Evolutionary conservation across 2,797 vertebrate genomes (phyloP), one percentile per base, ranked within the genome.

Genomic region (Hippoglossus hippoglossus): DNA sequence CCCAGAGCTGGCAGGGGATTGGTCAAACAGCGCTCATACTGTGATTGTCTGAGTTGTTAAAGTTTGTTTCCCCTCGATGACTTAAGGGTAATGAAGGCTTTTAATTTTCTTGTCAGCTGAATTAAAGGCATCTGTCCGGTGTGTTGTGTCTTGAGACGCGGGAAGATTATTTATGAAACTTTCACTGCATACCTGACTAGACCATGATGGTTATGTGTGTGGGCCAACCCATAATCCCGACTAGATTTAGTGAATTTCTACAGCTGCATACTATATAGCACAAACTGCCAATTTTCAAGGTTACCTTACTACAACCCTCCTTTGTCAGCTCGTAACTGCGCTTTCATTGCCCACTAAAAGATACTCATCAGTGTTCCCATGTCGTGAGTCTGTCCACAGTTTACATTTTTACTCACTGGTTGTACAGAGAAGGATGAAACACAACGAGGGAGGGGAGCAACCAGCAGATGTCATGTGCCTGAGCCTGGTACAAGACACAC

Each of bases 131-230:
- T 85, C 91, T 92, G 86, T 81, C 56, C 85, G 82, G 89, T 80
- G 63, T 94, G 92, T 91, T 88, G 91, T 91, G 88, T 91, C 85
- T 93, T 87, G 90, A 87, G 88, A 93, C 63, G 47, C 84, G 28
- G 78, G 82, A 85, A 88, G 71, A 84, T 86, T 91, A 87, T 92
- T 93, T 90, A 90, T 92, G 85, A 89, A 85, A 82, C 78, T 87
- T 83, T 79, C 72, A 73, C 80, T 73, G 67, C 81, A 84, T 83
- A 90, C 81, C 82, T 88, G 77, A 87, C 80, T 86, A 74, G 15
- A 89, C 79, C 80, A 75, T 77, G 74, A 89, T 80, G 83, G 41
- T 70, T 90, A 72, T 84, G 86, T 87, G 71, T 87, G 73, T 79
- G 71, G 87, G 82, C 91, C 88, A 90, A 71, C 84, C 71, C 77